Base-by-base conservation (phyloP, 2,797 vertebrate genomes). In the Taeniopygia guttata region DNA sequence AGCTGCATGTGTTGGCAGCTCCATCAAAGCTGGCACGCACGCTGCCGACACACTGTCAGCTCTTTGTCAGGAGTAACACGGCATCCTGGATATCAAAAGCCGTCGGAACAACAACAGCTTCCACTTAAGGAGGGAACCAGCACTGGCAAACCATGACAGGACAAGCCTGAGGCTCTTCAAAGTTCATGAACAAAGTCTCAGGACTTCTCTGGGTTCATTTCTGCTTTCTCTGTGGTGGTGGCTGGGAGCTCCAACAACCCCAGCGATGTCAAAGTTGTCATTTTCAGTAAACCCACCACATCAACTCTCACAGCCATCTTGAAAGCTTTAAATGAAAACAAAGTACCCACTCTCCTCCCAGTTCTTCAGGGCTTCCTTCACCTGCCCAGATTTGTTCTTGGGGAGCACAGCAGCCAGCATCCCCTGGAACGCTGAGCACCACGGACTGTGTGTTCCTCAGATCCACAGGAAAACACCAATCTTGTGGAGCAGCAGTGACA, bases 401-500 rank as follows among this genome's bases (percentile, higher is more conserved):
- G 32, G 17, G 19, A 34, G 15, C 46, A 48, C 2, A 0, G 73
- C 63, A 38, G 68, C 34, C 22, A 25, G 34, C 30, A 59, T 40
- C 40, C 84, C 45, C 58, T 56, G 12, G 5, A 42, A 34, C 0
- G 1, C 59, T 0, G 2, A 77, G 16, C 42, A 60, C 16, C 32
- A 4, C 29, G 13, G 13, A 21, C 48, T 16, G 59, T 15, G 3
- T 7, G 32, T 60, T n/a, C 77, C 84, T 38, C 38, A 48, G 30
- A 45, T 30, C 62, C 34, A n/a, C 32, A 51, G 79, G 79, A 93
- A 93, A 93, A 83, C 58, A 84, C 78, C 64, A 43, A 87, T 97
- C 94, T 92, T 70, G 66, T 68, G 81, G 95, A 96, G 95, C 96
- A 97, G 96, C 96, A 97, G 96, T 97, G 97, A 97, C 97, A 97